Conservation (phyloP, 2,797 vertebrate species). For the Chiloscyllium punctatum region DNA sequence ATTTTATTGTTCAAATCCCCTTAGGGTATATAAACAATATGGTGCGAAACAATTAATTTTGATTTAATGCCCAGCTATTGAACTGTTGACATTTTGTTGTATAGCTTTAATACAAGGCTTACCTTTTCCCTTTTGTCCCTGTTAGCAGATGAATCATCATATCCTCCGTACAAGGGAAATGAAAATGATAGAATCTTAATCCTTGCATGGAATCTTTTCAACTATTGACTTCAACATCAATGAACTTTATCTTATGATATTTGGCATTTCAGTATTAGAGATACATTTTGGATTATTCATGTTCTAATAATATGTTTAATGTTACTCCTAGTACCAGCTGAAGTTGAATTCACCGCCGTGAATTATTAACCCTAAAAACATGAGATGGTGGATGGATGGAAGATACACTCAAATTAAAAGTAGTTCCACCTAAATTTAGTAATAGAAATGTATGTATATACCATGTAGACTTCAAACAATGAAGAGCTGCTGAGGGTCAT, state of each 20-base stretch:
- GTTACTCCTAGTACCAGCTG: not conserved
- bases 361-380: not conserved
- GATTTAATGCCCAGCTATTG: not conserved
- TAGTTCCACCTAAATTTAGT: not conserved
- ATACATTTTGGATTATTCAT: not conserved
- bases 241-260: not conserved
- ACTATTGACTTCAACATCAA: not conserved
- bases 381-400: not conserved
- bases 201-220: not conserved
- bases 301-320: not conserved
- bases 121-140: not conserved
- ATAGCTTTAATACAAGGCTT: not conserved
- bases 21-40: not conserved
- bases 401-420: not conserved
- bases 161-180: not conserved
- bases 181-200: constrained; percentile 6
- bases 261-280: not conserved
- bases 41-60: not conserved
- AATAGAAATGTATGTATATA: not conserved
- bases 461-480: not conserved
- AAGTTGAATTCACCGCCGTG: not conserved
- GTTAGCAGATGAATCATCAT: constrained; percentile 10
- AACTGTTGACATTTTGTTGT: not conserved
- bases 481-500: not conserved
- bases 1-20: not conserved